Evolutionary conservation across 2,113 vertebrate genomes (phyloP).

Genomic region (Pterocles burchelli): DNA sequence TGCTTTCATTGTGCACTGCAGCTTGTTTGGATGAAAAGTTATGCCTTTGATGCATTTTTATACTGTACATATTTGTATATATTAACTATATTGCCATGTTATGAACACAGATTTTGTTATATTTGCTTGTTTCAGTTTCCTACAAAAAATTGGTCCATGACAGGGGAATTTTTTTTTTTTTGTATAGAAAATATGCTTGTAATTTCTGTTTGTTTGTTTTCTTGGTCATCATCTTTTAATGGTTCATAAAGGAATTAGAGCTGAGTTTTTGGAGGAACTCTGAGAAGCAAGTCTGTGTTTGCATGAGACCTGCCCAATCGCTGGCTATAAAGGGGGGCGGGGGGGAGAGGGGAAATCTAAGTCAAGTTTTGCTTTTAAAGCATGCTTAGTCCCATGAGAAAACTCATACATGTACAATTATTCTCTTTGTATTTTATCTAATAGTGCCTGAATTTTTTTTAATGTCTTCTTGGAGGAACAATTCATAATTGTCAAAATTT

Average conservation of each 20-base stretch:
- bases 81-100: slow-evolving; percentile 74
- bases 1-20: slow-evolving; percentile 53
- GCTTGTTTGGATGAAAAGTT: slow-evolving; percentile 61
- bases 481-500: slow-evolving; percentile 82
- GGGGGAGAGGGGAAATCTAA: slow-evolving; percentile 22
- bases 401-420: slow-evolving; percentile 71
- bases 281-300: slow-evolving; percentile 65
- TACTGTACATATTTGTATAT: slow-evolving; percentile 83
- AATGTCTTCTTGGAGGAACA: slow-evolving; percentile 77
- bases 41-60: slow-evolving; percentile 74
- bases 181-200: slow-evolving; percentile 7
- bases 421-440: slow-evolving; percentile 79
- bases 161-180: slow-evolving; percentile 42
- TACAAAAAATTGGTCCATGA: slow-evolving; percentile 58
- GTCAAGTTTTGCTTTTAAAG: slow-evolving; percentile 69
- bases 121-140: slow-evolving; percentile 76
- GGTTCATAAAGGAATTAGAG: slow-evolving; percentile 57
- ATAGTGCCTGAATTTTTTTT: slow-evolving; percentile 77
- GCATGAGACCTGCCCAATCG: slow-evolving; percentile 69
- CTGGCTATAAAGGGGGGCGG: slow-evolving; percentile 35
- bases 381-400: slow-evolving; percentile 72
- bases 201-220: slow-evolving; percentile 50
- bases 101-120: slow-evolving; percentile 78
- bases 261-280: slow-evolving; percentile 61
- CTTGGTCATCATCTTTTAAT: slow-evolving; percentile 62